Percentiles rank a stretch among this genome's conserved stretches.
Evolutionary conservation across 2,888 invertebrate genomes (phyloP).

Genomic region (Rhogogaster chlorosoma): DNA sequence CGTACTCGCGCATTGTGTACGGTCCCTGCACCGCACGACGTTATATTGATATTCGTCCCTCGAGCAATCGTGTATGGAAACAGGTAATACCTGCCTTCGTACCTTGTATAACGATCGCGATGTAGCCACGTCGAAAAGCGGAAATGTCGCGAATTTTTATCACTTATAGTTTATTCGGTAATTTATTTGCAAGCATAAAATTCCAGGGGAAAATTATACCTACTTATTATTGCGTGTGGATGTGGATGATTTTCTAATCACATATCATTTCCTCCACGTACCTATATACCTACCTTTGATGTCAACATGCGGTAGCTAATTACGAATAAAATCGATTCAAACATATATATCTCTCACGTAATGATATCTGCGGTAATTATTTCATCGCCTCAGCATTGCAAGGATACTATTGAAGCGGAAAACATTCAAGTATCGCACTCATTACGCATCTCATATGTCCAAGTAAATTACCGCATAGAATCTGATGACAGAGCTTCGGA

Average conservation of each 20-base stretch:
- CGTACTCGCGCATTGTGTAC: conserved; percentile 27
- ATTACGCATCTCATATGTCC: conserved; percentile 20
- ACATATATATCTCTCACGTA: not conserved
- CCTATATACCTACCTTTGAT: too few species aligned
- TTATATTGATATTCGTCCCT: conserved; percentile 39
- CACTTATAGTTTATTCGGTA: not conserved
- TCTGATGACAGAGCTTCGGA: not conserved
- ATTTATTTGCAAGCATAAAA: not conserved
- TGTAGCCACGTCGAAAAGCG: not conserved
- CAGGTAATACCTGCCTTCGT: conserved; percentile 13
- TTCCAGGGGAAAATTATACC: not conserved
- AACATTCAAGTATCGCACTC: conserved; percentile 14
- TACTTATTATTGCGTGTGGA: too few species aligned
- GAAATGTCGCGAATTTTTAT: not conserved
- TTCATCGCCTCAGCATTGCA: not conserved
- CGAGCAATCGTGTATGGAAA: conserved; percentile 15
- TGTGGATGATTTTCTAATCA: not conserved
- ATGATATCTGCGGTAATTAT: conserved; percentile 17
- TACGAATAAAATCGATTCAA: not conserved
- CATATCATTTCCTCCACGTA: not conserved
- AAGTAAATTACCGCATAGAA: not conserved
- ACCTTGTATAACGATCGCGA: not conserved
- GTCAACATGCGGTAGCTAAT: not conserved
- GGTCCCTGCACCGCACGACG: not conserved
- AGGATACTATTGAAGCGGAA: conserved; percentile 30